Evolutionary conservation across 2,888 invertebrate species (phyloP), one percentile per base, ranked within the genome.

Genomic region (Sphaeridia pumilis): DNA sequence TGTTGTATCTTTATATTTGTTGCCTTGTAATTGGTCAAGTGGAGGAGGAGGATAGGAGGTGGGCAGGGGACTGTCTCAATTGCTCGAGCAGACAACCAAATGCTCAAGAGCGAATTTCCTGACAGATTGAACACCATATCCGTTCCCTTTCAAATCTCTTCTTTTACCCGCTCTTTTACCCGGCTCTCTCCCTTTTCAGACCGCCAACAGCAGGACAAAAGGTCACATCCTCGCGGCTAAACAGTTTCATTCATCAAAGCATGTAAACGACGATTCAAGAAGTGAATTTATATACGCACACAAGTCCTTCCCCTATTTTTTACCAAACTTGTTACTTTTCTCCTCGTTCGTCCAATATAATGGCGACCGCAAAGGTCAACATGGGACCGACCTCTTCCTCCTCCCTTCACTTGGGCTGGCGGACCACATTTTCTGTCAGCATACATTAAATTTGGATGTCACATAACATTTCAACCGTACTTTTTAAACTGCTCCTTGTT

Each of bases 71-170:
- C 20, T 38, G 5, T 17, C 7, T 38, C 17, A 17, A 17, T n/a
- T n/a, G n/a, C n/a, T 38, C 7, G 5, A 36, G 26, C 14, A 31
- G n/a, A 21, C 27, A 21, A 46, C 31, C 45, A 44, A 58, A 46
- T 45, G 49, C 31, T 54, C 51, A 54, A 58, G 56, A 56, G 54
- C 56, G 52, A 55, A 49, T 58, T 58, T 58, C 58, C 58, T 56
- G 49, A 46, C 52, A 27, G 46, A 47, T 52, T 56, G 48, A 51
- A 41, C 35, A 54, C 53, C 45, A 58, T 56, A 58, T 58, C 58
- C 58, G 56, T 46, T 47, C 28, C 41, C 52, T 38, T 38, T 38
- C 20, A 20, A 38, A 38, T 17, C 38, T 17, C 12, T 38, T 38
- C 20, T 20, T 38, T 38, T 14, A 5, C 38, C 38, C 17, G 17